Evolutionary conservation across 2,888 invertebrate genomes (phyloP).

Genomic region (Crepidodera aurea): DNA sequence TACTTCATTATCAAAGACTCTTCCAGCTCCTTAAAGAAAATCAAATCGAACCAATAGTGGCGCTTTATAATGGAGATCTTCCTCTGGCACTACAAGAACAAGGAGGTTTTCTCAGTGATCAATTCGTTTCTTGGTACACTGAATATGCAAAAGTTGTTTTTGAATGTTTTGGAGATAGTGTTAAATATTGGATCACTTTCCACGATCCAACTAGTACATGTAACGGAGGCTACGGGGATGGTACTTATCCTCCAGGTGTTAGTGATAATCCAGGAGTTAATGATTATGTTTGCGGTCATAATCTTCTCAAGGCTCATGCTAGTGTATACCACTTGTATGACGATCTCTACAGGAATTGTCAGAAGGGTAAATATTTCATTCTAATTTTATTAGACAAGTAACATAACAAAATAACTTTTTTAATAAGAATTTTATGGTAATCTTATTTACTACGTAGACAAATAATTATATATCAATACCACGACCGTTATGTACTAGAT

Average conservation of each 20-base stretch:
- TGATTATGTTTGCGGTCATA: conserved; percentile 24
- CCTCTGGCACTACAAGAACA: conserved; percentile 27
- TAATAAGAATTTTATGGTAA: too few relatives aligned
- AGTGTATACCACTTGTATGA: conserved; percentile 22
- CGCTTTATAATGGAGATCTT: conserved; percentile 20
- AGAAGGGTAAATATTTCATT: conserved; percentile 13
- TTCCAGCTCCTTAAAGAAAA: conserved; percentile 1
- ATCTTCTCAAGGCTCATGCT: conserved; percentile 24
- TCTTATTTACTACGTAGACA: too few relatives aligned
- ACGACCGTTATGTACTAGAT: too few relatives aligned
- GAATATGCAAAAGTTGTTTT: conserved; percentile 26
- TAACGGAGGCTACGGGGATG: conserved; percentile 24
- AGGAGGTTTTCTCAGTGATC: conserved; percentile 23
- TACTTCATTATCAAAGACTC: not conserved
- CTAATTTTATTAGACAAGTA: too few relatives aligned
- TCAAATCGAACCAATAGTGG: conserved; percentile 27
- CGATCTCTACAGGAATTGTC: conserved; percentile 3
- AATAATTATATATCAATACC: too few relatives aligned
- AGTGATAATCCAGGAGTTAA: conserved; percentile 12
- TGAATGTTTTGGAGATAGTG: conserved; percentile 23
- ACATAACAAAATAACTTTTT: too few relatives aligned
- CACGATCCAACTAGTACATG: conserved; percentile 18
- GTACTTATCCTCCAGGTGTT: conserved; percentile 17
- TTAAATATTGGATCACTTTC: conserved; percentile 29
- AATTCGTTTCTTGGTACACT: conserved; percentile 17